phyloP scores from a whole-genome alignment of 2,888 invertebrate species.

The Drosophila leonis region DNA sequence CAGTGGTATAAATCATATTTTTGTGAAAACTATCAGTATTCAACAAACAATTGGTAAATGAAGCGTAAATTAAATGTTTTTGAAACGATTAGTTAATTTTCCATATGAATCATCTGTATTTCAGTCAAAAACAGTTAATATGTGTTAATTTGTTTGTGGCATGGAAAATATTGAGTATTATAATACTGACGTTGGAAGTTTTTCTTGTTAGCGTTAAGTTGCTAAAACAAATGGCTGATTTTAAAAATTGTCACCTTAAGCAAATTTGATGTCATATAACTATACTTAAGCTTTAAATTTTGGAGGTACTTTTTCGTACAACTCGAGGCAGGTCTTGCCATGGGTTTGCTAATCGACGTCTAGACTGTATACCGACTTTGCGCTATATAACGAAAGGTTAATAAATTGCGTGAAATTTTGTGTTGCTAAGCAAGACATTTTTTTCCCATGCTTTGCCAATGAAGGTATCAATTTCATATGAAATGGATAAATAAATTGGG shows the following conservation, averaged over 20 bases:
- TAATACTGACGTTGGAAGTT: conserved; percentile 51
- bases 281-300: conserved; percentile 30
- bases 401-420: conserved; percentile 12
- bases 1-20: conserved; percentile 43
- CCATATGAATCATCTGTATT: conserved; percentile 49
- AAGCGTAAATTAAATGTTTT: conserved; percentile 4
- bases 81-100: conserved; percentile 34
- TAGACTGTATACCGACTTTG: conserved; percentile 51
- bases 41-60: background rate
- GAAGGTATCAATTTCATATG: conserved; percentile 1
- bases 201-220: conserved; percentile 58
- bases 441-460: conserved; percentile 23
- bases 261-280: conserved; percentile 33
- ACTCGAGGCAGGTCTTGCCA: conserved; percentile 39
- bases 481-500: conserved; percentile 14
- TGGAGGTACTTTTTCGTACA: conserved; percentile 34
- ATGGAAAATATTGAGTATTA: conserved; percentile 52
- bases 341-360: conserved; percentile 60
- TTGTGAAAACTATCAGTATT: conserved; percentile 6
- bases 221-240: conserved; percentile 54
- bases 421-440: conserved; percentile 40
- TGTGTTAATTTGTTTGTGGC: conserved; percentile 47
- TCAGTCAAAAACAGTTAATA: conserved; percentile 28
- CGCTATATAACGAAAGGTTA: conserved; percentile 15
- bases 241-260: conserved; percentile 31